These are phyloP conservation scores for Passer montanus DNA, from an alignment of 2,113 vertebrate species.

Conservation along the genomic window DNA sequence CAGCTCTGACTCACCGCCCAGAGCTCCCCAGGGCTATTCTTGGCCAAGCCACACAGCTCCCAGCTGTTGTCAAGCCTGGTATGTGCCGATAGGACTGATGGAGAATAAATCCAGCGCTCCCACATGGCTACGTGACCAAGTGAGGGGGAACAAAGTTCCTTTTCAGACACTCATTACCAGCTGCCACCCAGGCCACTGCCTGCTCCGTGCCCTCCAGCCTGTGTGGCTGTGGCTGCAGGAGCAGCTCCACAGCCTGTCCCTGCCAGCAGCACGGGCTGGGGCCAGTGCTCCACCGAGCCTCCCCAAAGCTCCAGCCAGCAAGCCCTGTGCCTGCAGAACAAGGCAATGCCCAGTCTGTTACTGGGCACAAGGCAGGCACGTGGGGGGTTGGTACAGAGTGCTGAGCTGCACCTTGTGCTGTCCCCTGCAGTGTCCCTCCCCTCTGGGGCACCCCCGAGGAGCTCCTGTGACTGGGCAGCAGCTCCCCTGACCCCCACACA, in stretches of 20 bases:
- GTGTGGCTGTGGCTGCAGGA: accelerated
- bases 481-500: background rate
- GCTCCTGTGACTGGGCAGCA: accelerated
- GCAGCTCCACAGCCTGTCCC: accelerated
- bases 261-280: accelerated
- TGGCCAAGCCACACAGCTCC: conserved; percentile 39
- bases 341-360: background rate
- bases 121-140: conserved; percentile 47
- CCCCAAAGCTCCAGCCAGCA: background rate
- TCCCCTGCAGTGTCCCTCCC: background rate
- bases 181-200: background rate
- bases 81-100: background rate
- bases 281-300: accelerated
- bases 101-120: conserved; percentile 41
- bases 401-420: background rate
- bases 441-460: background rate
- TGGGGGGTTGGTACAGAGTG: background rate
- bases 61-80: conserved; percentile 57
- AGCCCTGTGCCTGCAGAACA: background rate
- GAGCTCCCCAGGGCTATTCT: conserved; percentile 46
- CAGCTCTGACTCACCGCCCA: conserved; percentile 5
- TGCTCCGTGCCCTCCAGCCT: background rate
- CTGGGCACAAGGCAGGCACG: accelerated
- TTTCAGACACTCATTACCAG: background rate
- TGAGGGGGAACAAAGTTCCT: conserved; percentile 26